phyloP scores from a whole-genome alignment of 35 echinoderm and acorn worm genomes.

The Amphiura filiformis region DNA sequence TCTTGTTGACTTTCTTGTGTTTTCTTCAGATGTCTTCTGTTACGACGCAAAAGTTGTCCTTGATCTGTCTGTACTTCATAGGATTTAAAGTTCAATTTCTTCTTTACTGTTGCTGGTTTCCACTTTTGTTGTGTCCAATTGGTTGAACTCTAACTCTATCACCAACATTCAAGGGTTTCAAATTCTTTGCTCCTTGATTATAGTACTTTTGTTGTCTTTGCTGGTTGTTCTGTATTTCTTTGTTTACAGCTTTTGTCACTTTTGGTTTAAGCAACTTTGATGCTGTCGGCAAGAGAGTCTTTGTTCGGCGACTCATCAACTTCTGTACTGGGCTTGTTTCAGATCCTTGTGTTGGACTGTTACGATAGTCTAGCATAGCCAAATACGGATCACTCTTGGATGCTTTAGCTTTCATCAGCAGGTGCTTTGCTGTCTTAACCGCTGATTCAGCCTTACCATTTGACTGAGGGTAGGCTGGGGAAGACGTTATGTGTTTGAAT shows the following conservation, averaged over 20 bases:
- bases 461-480: neutral
- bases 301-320: conserved; percentile 29
- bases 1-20: neutral
- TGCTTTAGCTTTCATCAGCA: neutral
- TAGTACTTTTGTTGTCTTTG: conserved; percentile 25
- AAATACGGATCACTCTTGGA: neutral
- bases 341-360: neutral
- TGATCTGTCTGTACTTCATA: neutral
- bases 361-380: neutral
- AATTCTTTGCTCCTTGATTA: conserved; percentile 20
- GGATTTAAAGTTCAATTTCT: neutral
- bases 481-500: neutral
- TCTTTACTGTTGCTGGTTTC: neutral
- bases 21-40: neutral
- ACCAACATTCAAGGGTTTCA: conserved; percentile 31
- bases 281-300: conserved; percentile 29
- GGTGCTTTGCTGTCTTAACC: neutral
- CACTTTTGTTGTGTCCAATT: neutral
- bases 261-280: conserved; percentile 17
- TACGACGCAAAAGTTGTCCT: neutral
- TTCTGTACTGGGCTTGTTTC: neutral
- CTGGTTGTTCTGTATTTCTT: neutral
- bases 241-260: neutral
- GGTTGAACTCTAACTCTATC: conserved; percentile 39
- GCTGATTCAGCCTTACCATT: neutral